Percentiles rank a stretch among this genome's conserved stretches.
phyloP scores from a whole-genome alignment of 1,140 invertebrate species.

The Eubasilissa regina region DNA sequence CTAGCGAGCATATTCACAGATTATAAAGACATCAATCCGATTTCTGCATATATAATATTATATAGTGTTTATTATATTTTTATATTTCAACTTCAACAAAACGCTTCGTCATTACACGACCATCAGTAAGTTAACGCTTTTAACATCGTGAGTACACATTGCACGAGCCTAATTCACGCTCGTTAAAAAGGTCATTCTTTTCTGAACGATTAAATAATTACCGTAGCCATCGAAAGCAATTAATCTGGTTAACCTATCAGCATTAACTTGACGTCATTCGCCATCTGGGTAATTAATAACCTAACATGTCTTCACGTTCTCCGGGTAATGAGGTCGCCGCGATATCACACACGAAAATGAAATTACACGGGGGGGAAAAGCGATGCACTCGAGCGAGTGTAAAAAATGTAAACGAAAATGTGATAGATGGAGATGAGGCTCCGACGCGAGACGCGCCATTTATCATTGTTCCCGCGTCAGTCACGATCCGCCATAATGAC shows the following conservation, averaged over 20 bases:
- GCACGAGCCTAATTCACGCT: too few species aligned
- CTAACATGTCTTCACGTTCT: slow-evolving; percentile 1
- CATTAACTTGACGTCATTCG: neutral
- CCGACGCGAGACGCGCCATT: too few species aligned
- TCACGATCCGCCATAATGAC: slow-evolving; percentile 36
- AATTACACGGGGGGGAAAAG: slow-evolving; percentile 17
- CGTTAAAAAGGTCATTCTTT: too few species aligned
- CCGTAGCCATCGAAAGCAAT: neutral
- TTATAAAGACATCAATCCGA: too few species aligned
- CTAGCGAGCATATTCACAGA: too few species aligned
- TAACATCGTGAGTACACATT: too few species aligned
- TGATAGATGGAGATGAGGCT: slow-evolving; percentile 16
- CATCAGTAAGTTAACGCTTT: too few species aligned
- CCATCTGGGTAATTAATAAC: slow-evolving; percentile 26
- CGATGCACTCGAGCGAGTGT: slow-evolving; percentile 23
- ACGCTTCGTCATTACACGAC: too few species aligned
- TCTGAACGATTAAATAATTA: neutral
- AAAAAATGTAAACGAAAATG: slow-evolving; percentile 33
- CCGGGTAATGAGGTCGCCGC: neutral
- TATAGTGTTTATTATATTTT: too few species aligned
- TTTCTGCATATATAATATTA: too few species aligned
- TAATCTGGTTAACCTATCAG: slow-evolving; percentile 3
- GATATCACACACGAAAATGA: slow-evolving; percentile 24
- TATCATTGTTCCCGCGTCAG: slow-evolving; percentile 34
- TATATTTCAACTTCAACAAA: too few species aligned